Conservation (phyloP, 2,888 invertebrate genomes). For the Nomada flava region DNA sequence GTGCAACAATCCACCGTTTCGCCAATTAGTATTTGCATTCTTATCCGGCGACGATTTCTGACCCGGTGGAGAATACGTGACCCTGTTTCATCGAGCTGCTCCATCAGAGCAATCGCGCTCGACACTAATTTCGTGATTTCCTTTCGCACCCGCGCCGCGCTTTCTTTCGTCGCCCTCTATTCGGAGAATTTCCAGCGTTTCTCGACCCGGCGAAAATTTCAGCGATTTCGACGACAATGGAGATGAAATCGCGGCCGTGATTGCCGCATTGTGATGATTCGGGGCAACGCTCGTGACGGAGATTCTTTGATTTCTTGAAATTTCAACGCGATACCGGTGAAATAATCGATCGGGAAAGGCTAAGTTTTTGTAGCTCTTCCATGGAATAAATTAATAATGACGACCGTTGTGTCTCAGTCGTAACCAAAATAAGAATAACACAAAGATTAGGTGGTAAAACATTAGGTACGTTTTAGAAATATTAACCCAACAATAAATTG, state of each 20-base stretch:
- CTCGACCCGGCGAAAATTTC: neutral
- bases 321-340: too few species aligned
- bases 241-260: slow-evolving; percentile 9
- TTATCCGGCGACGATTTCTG: slow-evolving; percentile 55
- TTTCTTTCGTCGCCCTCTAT: neutral
- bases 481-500: neutral
- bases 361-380: too few species aligned
- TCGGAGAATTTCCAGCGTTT: neutral
- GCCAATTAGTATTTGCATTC: slow-evolving; percentile 74
- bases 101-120: slow-evolving; percentile 64
- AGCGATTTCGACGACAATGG: slow-evolving; percentile 13
- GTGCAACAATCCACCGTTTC: slow-evolving; percentile 46
- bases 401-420: too few species aligned
- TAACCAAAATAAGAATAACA: too few species aligned
- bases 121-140: slow-evolving; percentile 16
- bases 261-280: neutral
- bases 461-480: too few species aligned
- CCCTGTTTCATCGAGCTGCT: slow-evolving; percentile 63
- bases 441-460: too few species aligned
- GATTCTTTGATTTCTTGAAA: neutral
- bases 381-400: too few species aligned
- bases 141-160: neutral
- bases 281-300: neutral
- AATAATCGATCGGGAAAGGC: too few species aligned
- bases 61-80: slow-evolving; percentile 50